Base-by-base conservation (phyloP, 2,888 invertebrate genomes). In the Plebejus argus region DNA sequence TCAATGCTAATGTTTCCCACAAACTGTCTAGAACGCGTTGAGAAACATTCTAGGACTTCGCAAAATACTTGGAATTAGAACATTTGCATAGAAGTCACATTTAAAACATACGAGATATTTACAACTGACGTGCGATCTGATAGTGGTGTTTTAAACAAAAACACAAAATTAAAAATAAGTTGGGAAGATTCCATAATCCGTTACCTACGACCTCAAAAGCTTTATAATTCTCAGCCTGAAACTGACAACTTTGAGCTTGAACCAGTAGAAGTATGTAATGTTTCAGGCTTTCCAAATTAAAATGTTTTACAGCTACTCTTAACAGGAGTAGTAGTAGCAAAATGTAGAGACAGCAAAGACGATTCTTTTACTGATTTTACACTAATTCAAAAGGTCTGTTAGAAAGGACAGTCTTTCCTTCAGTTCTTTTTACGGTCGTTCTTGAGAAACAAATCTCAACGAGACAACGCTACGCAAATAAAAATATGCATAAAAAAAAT, bases 11-110 rank as follows among this genome's bases (percentile, higher is more conserved):
- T 12, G 39, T 71, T 39, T 71, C 39, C 39, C 39, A 71, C 71
- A 71, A 70, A 70, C 6, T 70, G 35, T 10, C 71, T 35, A 35
- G 39, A 71, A 71, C n/a, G 71, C 71, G 39, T 71, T 71, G 20
- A 71, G 71, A 39, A 71, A 71, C 71, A 71, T 66, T 28, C 66
- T 66, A 33, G 66, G 66, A 66, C 66, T 66, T 33, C 18, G 15
- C 28, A 33, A 71, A 39, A 71, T 39, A 71, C 39, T 20, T 39
- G 10, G 71, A 39, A 71, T 71, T 35, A 39, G 71, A 71, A 10
- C 71, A 10, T 71, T 71, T 71, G 23, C 39, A 35, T 71, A 66
- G 15, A 66, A 66, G 23, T 61, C 66, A 33, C 66, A 5, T 66
- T 33, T 33, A 28, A 28, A 28, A 3, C 1, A 10, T 3, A 61